Evolutionary conservation across 2,888 invertebrate genomes (phyloP).

Genomic region (Agriopis leucophaearia): DNA sequence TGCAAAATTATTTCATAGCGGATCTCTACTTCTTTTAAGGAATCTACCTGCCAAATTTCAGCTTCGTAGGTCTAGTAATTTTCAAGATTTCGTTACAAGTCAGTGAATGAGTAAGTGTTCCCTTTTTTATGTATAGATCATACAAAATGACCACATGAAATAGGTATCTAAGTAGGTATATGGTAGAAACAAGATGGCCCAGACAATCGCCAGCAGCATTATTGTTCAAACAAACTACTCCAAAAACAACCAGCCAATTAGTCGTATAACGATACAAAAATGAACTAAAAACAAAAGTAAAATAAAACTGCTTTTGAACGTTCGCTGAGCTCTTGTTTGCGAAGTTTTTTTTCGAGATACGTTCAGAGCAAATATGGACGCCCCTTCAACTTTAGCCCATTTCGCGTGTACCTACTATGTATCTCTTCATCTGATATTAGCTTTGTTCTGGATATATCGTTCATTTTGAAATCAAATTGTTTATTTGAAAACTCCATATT

Average conservation of each 20-base stretch:
- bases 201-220: background rate
- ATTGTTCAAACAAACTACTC: background rate
- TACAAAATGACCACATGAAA: too few relatives aligned
- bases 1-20: too few relatives aligned
- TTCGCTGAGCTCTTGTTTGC: slow-evolving; percentile 42
- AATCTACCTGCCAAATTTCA: too few relatives aligned
- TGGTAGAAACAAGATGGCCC: background rate
- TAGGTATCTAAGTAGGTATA: too few relatives aligned
- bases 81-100: too few relatives aligned
- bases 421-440: slow-evolving; percentile 39
- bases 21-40: too few relatives aligned
- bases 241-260: slow-evolving; percentile 9
- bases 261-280: slow-evolving; percentile 15
- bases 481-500: background rate
- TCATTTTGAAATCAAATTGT: background rate
- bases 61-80: too few relatives aligned
- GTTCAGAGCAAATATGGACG: slow-evolving; percentile 58
- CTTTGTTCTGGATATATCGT: background rate
- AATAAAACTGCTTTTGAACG: slow-evolving; percentile 30
- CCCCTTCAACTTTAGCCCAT: slow-evolving; percentile 55
- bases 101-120: too few relatives aligned
- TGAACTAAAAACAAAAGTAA: slow-evolving; percentile 25
- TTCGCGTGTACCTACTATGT: slow-evolving; percentile 45
- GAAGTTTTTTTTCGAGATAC: slow-evolving; percentile 48
- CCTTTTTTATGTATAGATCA: too few relatives aligned